Conservation (phyloP, 1,140 invertebrate species). For the Saccostrea glomerata region DNA sequence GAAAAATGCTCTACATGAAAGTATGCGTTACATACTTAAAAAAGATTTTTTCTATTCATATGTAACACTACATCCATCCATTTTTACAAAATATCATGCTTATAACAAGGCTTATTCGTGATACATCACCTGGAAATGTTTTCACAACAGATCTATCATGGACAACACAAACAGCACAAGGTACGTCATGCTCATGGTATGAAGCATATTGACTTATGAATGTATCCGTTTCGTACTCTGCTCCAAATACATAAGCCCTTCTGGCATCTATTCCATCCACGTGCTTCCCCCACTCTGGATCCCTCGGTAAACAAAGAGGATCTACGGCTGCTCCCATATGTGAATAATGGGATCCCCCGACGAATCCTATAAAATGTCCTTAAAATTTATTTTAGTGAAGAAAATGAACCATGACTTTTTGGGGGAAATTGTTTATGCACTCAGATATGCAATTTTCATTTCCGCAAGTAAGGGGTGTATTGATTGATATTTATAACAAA, state of each 20-base stretch:
- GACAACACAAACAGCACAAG: constrained; percentile 31
- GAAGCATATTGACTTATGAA: background rate
- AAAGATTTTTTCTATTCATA: no score
- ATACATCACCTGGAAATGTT: constrained; percentile 32
- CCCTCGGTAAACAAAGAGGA: no score
- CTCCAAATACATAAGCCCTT: constrained; percentile 32
- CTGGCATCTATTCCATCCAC: background rate
- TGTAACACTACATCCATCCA: no score
- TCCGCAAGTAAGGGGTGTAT: no score
- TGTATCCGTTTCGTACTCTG: constrained; percentile 6
- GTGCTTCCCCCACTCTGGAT: background rate
- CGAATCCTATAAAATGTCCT: constrained; percentile 5
- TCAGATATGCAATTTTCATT: no score
- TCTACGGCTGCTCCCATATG: constrained; percentile 3
- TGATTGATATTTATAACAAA: no score
- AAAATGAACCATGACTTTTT: no score
- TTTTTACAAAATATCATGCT: no score
- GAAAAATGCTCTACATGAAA: no score
- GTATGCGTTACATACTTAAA: no score
- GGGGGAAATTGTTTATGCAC: no score
- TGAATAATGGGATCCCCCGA: constrained; percentile 13
- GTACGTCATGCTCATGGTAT: constrained; percentile 2
- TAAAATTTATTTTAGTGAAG: background rate
- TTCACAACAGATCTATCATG: background rate
- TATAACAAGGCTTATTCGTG: no score